A percentile compares a stretch with the other conserved stretches of the same genome.
Conservation (phyloP, 2,797 vertebrate species). For the Enteromius viviparus region DNA sequence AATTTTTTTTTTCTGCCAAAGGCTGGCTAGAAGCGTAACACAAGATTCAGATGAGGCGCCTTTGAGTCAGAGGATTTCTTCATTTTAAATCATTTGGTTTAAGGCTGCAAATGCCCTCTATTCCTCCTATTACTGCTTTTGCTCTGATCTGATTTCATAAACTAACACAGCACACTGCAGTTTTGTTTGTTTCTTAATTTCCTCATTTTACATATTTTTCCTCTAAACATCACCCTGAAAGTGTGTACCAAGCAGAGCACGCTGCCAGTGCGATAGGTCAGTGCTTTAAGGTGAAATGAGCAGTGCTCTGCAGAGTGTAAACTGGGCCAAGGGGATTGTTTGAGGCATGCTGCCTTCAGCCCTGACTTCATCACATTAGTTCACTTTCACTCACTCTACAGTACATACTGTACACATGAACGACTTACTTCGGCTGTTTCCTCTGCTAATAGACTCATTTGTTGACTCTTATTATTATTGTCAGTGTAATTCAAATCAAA, state of each 20-base stretch:
- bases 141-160: background rate
- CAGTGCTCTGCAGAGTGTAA: slow-evolving; percentile 43
- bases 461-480: background rate
- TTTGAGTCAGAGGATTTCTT: slow-evolving; percentile 31
- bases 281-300: slow-evolving; percentile 37
- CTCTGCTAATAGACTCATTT: background rate
- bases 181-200: slow-evolving; percentile 11
- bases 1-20: slow-evolving; percentile 6
- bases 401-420: slow-evolving; percentile 42
- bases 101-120: slow-evolving; percentile 32
- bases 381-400: slow-evolving; percentile 29
- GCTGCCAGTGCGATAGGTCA: slow-evolving; percentile 32
- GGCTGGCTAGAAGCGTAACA: background rate
- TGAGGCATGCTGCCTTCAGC: slow-evolving; percentile 31
- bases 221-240: background rate
- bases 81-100: slow-evolving; percentile 9
- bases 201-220: background rate
- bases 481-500: background rate
- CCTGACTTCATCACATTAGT: slow-evolving; percentile 33
- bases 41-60: background rate
- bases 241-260: slow-evolving; percentile 42
- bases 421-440: slow-evolving; percentile 1
- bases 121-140: background rate
- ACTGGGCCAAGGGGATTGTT: slow-evolving; percentile 29
- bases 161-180: background rate